phyloP scores from a whole-genome alignment of 30 jellyfish, hydroid and myxozoan species.

The Haliclystus octoradiatus region DNA sequence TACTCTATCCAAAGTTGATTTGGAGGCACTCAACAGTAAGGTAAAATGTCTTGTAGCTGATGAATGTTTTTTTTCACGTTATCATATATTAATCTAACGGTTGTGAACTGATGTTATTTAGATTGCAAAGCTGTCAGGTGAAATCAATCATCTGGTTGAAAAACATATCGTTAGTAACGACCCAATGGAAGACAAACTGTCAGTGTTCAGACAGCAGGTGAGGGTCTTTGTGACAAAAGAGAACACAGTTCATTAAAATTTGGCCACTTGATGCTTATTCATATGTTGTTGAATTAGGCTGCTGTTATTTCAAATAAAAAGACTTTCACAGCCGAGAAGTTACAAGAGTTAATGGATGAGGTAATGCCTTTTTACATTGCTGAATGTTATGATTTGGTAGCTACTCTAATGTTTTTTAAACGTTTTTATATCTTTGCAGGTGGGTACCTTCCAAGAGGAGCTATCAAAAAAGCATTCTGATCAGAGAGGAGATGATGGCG shows the following conservation, averaged over 20 bases:
- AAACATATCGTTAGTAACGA: slow-evolving; percentile 84
- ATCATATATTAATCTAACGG: too few relatives aligned
- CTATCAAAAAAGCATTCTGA: slow-evolving; percentile 36
- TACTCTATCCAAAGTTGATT: slow-evolving; percentile 71
- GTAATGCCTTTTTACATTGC: slow-evolving; percentile 4
- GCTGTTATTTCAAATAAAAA: slow-evolving; percentile 91
- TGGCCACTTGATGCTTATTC: too few relatives aligned
- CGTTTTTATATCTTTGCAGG: not conserved
- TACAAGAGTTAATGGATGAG: slow-evolving; percentile 95
- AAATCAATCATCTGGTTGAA: slow-evolving; percentile 70
- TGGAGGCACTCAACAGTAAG: slow-evolving; percentile 66
- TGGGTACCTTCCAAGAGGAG: slow-evolving; percentile 20
- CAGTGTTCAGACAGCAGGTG: slow-evolving; percentile 96
- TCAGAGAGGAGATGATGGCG: slow-evolving; percentile 75
- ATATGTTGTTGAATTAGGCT: slow-evolving; percentile 50
- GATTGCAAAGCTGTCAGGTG: slow-evolving; percentile 63
- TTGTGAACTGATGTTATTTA: too few relatives aligned
- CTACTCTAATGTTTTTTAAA: not conserved
- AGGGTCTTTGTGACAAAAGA: not conserved
- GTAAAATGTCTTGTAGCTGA: slow-evolving; percentile 17
- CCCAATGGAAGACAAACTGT: slow-evolving; percentile 88
- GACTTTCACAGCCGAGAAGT: slow-evolving; percentile 85
- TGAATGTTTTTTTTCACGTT: too few relatives aligned
- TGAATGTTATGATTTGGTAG: not conserved
- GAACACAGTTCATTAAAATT: too few relatives aligned